A percentile compares a stretch with the other conserved stretches of the same genome.
These are phyloP conservation scores for Myocastor coypus DNA, from an alignment of 2,113 vertebrate species.

Conservation along the genomic window DNA sequence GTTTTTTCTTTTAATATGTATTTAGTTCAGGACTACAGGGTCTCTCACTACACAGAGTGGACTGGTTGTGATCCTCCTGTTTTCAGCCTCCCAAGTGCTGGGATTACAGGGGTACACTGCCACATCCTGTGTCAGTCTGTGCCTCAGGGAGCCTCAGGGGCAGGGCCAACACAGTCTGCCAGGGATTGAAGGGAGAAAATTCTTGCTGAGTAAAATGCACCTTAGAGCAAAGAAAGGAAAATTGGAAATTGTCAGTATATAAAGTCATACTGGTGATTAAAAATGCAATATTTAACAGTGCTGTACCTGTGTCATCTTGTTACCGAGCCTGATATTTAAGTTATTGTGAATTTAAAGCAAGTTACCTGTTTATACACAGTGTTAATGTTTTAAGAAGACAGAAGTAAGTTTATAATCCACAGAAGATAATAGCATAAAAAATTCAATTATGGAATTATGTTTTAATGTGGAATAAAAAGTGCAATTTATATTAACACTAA, in stretches of 20 bases:
- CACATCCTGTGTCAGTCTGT: no score
- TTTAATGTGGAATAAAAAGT: slow-evolving; percentile 35
- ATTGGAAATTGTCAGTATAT: background rate
- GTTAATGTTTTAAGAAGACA: background rate
- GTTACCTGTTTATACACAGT: background rate
- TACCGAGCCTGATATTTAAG: background rate
- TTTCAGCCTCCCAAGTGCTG: no score
- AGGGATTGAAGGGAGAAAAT: background rate
- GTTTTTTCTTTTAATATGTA: no score
- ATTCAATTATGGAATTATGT: background rate
- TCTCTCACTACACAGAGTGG: no score
- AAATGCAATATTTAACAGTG: background rate
- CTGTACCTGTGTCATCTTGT: background rate
- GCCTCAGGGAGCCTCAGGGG: no score
- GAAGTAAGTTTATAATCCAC: background rate
- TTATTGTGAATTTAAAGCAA: slow-evolving; percentile 34
- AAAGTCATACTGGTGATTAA: background rate
- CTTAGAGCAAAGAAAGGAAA: background rate
- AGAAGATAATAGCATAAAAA: background rate
- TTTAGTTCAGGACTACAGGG: no score
- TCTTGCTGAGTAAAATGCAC: background rate
- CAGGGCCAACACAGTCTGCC: no score
- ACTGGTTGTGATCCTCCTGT: no score
- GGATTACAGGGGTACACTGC: no score
- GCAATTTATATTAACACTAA: slow-evolving; percentile 6